Evolutionary conservation across 1,140 invertebrate species (phyloP).

Genomic region (Dryas iulia): DNA sequence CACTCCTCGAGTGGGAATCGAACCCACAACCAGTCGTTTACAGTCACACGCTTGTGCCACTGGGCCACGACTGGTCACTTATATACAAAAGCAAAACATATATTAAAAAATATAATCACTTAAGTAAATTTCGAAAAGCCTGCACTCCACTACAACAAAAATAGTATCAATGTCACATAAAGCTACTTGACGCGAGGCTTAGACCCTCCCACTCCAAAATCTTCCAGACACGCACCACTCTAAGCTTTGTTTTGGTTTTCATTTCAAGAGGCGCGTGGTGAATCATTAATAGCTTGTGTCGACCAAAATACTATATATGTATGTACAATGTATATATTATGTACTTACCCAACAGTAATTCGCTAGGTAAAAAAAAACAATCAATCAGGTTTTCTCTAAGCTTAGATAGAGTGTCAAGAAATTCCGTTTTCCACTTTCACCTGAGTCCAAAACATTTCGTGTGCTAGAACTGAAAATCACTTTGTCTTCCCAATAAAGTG

Average conservation of each 20-base stretch:
- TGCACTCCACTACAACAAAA: slow-evolving; percentile 13
- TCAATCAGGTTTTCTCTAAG: too few relatives aligned
- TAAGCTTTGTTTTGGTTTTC: slow-evolving; percentile 11
- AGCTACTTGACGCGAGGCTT: slow-evolving; percentile 8
- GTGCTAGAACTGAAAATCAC: too few relatives aligned
- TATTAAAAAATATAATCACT: neutral
- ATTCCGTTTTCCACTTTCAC: too few relatives aligned
- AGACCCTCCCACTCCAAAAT: slow-evolving; percentile 25
- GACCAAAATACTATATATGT: neutral
- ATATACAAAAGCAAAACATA: neutral
- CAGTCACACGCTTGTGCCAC: too few relatives aligned
- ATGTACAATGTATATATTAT: neutral
- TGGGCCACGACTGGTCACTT: too few relatives aligned
- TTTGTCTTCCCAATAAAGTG: too few relatives aligned
- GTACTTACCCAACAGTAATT: too few relatives aligned
- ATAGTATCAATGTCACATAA: slow-evolving; percentile 32
- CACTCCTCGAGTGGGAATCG: too few relatives aligned
- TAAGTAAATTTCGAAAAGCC: neutral
- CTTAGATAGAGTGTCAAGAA: too few relatives aligned
- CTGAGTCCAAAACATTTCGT: too few relatives aligned
- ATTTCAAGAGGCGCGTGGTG: neutral
- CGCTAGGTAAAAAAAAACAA: neutral
- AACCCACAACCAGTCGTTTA: too few relatives aligned
- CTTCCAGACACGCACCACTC: slow-evolving; percentile 22
- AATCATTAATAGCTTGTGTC: slow-evolving; percentile 10